Evolutionary conservation across 2,113 vertebrate genomes (phyloP), one percentile per base, ranked within the genome.

Genomic region (Stomatorhinus ivindoensis): DNA sequence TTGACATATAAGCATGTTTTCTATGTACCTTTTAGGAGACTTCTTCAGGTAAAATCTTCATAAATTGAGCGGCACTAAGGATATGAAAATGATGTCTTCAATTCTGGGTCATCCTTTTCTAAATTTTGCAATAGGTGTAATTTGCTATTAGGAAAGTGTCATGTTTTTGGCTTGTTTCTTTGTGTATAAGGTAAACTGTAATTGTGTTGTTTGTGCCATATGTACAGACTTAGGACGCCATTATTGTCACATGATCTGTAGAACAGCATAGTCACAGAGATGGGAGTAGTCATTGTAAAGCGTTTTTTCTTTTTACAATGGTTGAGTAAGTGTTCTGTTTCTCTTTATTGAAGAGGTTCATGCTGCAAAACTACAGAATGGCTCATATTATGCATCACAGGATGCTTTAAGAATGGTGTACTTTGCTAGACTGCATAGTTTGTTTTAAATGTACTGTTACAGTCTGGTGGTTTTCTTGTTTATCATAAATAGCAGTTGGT

Each of bases 181-280:
- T 76, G 85, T 27, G 27, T 82, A 35, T 76, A 69, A 31, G 61
- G 61, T 76, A 50, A 27, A 55, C 46, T 69, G 88, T 69, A 27
- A 89, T 88, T 86, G 88, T 90, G 47, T 88, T 82, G 88, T 88
- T 82, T 89, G 39, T 83, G 82, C 89, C 89, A 87, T 90, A 91
- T 91, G 89, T 90, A 92, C 91, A 92, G 91, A 90, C 90, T 86
- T 44, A 89, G 27, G 86, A 89, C 90, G 91, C 92, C 91, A 93
- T 92, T 92, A 90, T 90, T 92, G 91, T 93, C 91, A 94, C 92
- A 90, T 96, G 94, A 94, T 91, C 90, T 93, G 94, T 93, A 94
- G 92, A 80, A 42, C 92, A 93, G 92, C 91, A 96, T 94, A 94
- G 93, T 93, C 94, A 94, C 93, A 92, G 93, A 87, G 92, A 94